Evolutionary conservation across 2,888 invertebrate genomes (phyloP).

Genomic region (Lithosia quadra): DNA sequence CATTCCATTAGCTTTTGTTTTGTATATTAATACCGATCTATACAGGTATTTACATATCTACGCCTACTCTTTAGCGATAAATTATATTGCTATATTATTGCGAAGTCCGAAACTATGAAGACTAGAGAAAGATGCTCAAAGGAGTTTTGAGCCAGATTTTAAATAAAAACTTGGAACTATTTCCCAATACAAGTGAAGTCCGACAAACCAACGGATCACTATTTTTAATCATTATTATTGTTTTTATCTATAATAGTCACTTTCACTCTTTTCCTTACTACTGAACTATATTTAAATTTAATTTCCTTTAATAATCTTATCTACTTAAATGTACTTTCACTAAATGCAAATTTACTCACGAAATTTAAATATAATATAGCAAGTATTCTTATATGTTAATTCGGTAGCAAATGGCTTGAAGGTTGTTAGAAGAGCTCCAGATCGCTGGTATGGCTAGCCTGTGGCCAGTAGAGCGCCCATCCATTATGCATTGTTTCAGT

Average conservation of each 20-base stretch:
- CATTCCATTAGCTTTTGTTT: slow-evolving; percentile 1
- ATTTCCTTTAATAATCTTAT: not conserved
- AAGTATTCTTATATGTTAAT: not conserved
- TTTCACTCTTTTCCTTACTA: not conserved
- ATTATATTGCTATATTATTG: too few species aligned
- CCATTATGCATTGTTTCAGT: slow-evolving; percentile 4
- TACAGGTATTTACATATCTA: not conserved
- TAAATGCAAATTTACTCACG: not conserved
- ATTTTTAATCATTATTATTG: not conserved
- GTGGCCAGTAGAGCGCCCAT: not conserved
- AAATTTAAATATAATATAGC: not conserved
- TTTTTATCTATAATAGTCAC: not conserved
- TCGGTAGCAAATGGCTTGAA: not conserved
- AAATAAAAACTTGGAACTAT: too few species aligned
- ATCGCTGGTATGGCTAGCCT: not conserved
- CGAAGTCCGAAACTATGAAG: too few species aligned
- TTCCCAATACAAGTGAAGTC: too few species aligned
- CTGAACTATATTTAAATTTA: not conserved
- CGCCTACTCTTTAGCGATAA: too few species aligned
- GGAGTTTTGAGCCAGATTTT: too few species aligned
- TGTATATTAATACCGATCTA: not conserved
- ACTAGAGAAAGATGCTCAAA: too few species aligned
- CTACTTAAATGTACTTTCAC: not conserved
- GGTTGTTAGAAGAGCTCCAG: not conserved
- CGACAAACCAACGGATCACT: too few species aligned